Percentiles rank a stretch among this genome's conserved stretches.
phyloP scores from a whole-genome alignment of 2,888 invertebrate species.

The Microctonus aethiopoides region DNA sequence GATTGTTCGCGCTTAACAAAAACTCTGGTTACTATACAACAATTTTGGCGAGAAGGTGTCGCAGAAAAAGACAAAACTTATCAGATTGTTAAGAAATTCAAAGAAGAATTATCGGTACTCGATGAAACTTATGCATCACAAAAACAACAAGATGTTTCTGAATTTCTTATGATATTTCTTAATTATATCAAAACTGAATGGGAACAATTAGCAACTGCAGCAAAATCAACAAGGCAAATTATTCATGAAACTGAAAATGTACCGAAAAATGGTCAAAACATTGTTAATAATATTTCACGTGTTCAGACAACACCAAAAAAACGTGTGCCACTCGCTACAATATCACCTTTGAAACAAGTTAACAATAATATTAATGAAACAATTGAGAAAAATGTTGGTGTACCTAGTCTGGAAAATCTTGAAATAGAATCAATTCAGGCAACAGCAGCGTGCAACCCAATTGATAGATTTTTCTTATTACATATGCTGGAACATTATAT shows the following conservation, averaged over 20 bases:
- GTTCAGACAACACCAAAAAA: conserved; percentile 43
- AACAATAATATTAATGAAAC: conserved; percentile 21
- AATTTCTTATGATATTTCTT: conserved; percentile 57
- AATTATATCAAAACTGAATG: conserved; percentile 56
- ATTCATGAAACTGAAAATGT: conserved; percentile 50
- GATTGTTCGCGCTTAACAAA: conserved; percentile 49
- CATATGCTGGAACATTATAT: conserved; percentile 55
- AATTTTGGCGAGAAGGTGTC: conserved; percentile 50
- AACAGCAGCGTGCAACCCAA: conserved; percentile 46
- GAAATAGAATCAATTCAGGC: conserved; percentile 1
- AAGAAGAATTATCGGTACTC: conserved; percentile 51
- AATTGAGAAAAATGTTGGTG: neutral
- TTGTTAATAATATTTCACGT: conserved; percentile 22
- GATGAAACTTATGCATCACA: conserved; percentile 56
- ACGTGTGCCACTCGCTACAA: conserved; percentile 49
- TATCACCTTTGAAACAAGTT: conserved; percentile 45
- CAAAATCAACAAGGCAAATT: conserved; percentile 24
- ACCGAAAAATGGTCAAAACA: conserved; percentile 45
- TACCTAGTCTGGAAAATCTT: conserved; percentile 23
- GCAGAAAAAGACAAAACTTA: conserved; percentile 45
- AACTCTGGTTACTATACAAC: conserved; percentile 48
- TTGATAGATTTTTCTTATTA: conserved; percentile 54
- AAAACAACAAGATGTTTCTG: conserved; percentile 60
- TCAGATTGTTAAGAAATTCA: conserved; percentile 49
- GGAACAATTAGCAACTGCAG: conserved; percentile 38